phyloP scores from a whole-genome alignment of 2,888 invertebrate genomes.

The Agriopis marginaria region DNA sequence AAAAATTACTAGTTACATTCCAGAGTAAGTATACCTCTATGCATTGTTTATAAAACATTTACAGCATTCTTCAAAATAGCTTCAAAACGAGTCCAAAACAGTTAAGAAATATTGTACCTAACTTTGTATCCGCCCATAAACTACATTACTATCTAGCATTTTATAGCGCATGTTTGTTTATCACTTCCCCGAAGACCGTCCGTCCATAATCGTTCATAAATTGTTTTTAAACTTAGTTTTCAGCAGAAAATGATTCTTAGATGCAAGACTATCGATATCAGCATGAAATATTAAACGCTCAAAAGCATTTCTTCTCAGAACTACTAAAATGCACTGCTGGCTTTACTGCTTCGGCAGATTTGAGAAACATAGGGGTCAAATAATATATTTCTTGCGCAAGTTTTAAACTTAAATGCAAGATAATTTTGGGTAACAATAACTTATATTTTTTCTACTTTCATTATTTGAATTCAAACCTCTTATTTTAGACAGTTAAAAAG shows the following conservation, averaged over 20 bases:
- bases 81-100: background rate
- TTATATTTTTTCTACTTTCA: too few relatives aligned
- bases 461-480: too few relatives aligned
- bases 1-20: too few relatives aligned
- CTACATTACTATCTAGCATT: constrained; percentile 3
- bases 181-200: constrained; percentile 5
- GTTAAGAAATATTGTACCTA: background rate
- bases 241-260: constrained; percentile 17
- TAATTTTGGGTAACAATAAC: too few relatives aligned
- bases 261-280: constrained; percentile 18
- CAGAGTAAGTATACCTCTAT: too few relatives aligned
- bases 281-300: constrained; percentile 24
- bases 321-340: constrained; percentile 18
- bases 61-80: background rate
- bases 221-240: constrained; percentile 26
- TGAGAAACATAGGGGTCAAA: background rate
- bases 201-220: constrained; percentile 19
- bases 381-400: background rate
- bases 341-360: background rate
- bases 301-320: constrained; percentile 3
- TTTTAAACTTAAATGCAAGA: too few relatives aligned
- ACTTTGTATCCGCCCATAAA: constrained; percentile 7
- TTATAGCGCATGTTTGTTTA: constrained; percentile 6
- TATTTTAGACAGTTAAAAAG: too few relatives aligned
- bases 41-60: background rate